Evolutionary conservation across 2,888 invertebrate species (phyloP).

Genomic region (Eucriotettix oculatus): DNA sequence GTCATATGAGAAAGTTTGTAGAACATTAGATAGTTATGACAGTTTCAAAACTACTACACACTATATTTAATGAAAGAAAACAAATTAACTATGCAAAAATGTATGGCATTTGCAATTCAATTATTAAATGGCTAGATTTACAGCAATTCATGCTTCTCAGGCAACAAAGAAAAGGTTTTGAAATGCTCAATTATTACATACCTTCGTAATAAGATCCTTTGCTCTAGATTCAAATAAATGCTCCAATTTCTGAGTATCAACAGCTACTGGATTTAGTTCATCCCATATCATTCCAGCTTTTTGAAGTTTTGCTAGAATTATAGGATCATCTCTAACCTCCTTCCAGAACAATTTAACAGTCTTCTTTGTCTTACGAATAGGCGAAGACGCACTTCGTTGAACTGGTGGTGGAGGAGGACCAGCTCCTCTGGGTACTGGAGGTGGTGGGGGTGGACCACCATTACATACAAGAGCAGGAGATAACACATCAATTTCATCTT

Average conservation of each 20-base stretch:
- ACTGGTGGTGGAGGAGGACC: slow-evolving; percentile 25
- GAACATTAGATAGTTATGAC: too few species aligned
- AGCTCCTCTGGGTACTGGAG: slow-evolving; percentile 51
- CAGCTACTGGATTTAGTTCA: slow-evolving; percentile 61
- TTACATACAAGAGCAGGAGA: slow-evolving; percentile 46
- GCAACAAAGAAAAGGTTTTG: too few species aligned
- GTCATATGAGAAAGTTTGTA: too few species aligned
- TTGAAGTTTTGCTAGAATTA: slow-evolving; percentile 37
- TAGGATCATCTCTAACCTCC: slow-evolving; percentile 69
- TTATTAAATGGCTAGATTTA: too few species aligned
- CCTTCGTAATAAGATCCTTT: slow-evolving; percentile 89
- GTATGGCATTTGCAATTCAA: too few species aligned
- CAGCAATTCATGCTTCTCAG: too few species aligned
- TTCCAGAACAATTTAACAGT: slow-evolving; percentile 98
- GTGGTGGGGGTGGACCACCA: slow-evolving; percentile 63
- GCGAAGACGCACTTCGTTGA: slow-evolving; percentile 27
- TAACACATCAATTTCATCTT: slow-evolving; percentile 70
- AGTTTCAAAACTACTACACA: too few species aligned
- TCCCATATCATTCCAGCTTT: slow-evolving; percentile 72
- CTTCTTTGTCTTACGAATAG: slow-evolving; percentile 75
- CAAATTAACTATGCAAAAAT: too few species aligned
- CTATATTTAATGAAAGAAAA: too few species aligned
- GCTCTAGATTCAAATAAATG: slow-evolving; percentile 93
- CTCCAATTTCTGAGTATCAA: slow-evolving; percentile 87
- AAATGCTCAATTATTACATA: slow-evolving; percentile 25